Evolutionary conservation across 2,113 vertebrate species (phyloP).

Genomic region (Mohoua ochrocephala): DNA sequence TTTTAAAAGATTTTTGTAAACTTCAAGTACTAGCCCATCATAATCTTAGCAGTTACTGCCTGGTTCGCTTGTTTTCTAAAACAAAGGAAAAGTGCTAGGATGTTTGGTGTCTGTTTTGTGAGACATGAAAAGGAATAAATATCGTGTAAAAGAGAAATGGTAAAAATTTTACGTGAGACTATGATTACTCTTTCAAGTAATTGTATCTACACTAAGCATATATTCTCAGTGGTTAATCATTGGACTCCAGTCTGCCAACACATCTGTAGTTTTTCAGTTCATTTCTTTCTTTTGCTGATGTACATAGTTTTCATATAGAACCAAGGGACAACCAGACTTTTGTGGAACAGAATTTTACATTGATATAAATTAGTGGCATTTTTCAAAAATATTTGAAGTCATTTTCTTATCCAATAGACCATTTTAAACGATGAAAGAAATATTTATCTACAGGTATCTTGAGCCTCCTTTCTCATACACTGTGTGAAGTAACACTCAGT

Average conservation of each 20-base stretch:
- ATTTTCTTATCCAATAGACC: neutral
- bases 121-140: neutral
- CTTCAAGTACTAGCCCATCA: neutral
- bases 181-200: neutral
- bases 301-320: neutral
- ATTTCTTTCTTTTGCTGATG: neutral
- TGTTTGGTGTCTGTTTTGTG: neutral
- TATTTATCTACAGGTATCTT: neutral
- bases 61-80: neutral
- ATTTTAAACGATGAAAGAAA: neutral
- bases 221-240: neutral
- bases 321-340: neutral
- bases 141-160: neutral
- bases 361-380: neutral
- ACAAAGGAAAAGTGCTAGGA: neutral
- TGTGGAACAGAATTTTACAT: neutral
- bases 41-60: neutral
- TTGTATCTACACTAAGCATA: neutral
- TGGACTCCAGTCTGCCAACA: neutral
- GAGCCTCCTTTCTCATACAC: neutral
- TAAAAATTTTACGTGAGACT: neutral
- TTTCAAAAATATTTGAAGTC: neutral
- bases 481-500: neutral
- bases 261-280: neutral
- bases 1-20: neutral